A percentile compares a stretch with the other conserved stretches of the same genome.
These are phyloP conservation scores for Neogale vison DNA, from an alignment of 2,113 vertebrate genomes.

Conservation along the genomic window DNA sequence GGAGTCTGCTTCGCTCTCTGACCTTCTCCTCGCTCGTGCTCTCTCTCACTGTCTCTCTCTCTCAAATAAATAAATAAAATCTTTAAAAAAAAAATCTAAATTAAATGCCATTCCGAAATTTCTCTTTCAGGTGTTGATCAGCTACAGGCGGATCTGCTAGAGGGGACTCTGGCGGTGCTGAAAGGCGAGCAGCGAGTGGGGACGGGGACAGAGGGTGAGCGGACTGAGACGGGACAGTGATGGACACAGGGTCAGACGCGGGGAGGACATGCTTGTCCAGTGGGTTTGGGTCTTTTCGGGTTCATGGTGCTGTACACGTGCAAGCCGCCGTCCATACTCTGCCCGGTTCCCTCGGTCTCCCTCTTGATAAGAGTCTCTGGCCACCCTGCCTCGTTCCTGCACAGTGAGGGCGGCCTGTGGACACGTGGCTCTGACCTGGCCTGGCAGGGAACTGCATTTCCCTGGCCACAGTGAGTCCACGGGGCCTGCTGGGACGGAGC, in stretches of 20 bases:
- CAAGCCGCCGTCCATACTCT: neutral
- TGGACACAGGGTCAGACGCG: neutral
- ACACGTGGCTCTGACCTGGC: neutral
- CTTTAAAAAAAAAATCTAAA: too few species aligned
- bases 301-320: neutral
- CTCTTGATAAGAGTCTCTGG: neutral
- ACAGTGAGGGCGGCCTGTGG: accelerated
- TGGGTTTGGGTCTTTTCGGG: neutral
- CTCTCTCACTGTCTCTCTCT: too few species aligned
- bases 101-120: slow-evolving; percentile 55
- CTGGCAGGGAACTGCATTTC: neutral
- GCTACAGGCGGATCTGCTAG: neutral
- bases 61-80: too few species aligned
- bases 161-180: neutral
- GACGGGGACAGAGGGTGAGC: neutral
- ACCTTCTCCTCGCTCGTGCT: too few species aligned
- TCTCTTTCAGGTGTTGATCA: slow-evolving; percentile 33
- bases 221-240: accelerated
- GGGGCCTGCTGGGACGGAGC: neutral
- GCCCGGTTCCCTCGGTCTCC: neutral
- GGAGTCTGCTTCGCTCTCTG: too few species aligned
- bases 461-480: neutral
- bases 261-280: accelerated
- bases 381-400: accelerated
- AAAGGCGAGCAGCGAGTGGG: neutral